These are phyloP conservation scores for Brachymystax lenok DNA, from an alignment of 2,797 vertebrate genomes.

Conservation along the genomic window DNA sequence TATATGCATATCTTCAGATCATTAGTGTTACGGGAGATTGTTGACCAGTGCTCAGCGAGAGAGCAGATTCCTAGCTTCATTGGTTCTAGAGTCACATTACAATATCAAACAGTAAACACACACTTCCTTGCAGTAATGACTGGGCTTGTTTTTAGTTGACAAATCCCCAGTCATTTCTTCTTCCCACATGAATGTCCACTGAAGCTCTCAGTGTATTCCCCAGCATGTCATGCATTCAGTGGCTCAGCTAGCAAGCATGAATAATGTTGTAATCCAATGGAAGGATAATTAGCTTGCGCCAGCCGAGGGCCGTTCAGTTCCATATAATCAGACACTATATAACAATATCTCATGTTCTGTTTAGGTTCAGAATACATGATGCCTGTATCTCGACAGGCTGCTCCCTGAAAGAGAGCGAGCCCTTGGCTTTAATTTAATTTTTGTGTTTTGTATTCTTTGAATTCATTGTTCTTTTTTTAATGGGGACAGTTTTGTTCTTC, in stretches of 20 bases:
- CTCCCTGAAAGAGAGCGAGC: neutral
- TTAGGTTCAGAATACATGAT: neutral
- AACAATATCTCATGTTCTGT: conserved; percentile 4
- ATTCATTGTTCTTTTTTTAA: neutral
- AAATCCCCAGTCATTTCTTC: conserved; percentile 16
- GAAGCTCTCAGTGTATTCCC: neutral
- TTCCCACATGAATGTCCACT: neutral
- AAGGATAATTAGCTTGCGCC: neutral
- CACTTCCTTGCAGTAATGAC: conserved; percentile 14
- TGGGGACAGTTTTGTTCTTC: neutral
- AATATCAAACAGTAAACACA: conserved; percentile 38
- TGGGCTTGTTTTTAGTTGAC: conserved; percentile 11
- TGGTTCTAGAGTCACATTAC: conserved; percentile 27
- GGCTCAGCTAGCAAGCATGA: neutral
- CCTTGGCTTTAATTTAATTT: neutral
- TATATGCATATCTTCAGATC: conserved; percentile 28
- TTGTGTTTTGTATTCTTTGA: neutral
- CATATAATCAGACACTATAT: neutral
- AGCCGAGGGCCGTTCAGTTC: neutral
- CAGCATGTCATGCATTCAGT: conserved; percentile 2
- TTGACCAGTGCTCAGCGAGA: neutral
- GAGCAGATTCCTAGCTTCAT: neutral
- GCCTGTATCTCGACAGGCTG: neutral
- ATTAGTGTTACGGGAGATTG: conserved; percentile 4
- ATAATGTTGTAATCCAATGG: neutral